Percentiles rank a stretch among this genome's conserved stretches.
Conservation (phyloP, 2,113 vertebrate species). For the Cephalopterus ornatus region DNA sequence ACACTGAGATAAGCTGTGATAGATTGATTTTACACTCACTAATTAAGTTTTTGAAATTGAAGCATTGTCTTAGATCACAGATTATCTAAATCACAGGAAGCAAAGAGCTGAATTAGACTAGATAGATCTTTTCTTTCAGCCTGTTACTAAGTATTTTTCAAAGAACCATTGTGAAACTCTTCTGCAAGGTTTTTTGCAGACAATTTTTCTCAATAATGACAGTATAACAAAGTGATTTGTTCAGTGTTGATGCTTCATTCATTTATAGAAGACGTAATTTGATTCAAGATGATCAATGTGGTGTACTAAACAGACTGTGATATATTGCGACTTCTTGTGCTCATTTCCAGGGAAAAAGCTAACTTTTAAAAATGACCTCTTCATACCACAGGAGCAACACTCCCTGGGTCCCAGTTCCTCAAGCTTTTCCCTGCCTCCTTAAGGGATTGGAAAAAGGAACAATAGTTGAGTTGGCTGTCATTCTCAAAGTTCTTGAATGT, state of each 20-base stretch:
- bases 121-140: background rate
- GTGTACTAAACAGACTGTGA: background rate
- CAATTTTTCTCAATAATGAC: background rate
- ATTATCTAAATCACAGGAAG: background rate
- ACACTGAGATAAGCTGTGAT: background rate
- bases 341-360: background rate
- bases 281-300: background rate
- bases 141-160: background rate
- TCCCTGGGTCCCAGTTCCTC: background rate
- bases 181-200: background rate
- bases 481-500: background rate
- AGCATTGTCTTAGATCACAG: background rate
- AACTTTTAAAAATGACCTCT: background rate
- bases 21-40: background rate
- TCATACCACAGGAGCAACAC: accelerated
- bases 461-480: background rate
- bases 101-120: background rate
- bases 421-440: background rate
- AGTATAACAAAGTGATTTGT: background rate
- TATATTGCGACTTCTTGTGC: background rate
- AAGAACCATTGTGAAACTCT: background rate
- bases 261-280: background rate
- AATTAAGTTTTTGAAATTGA: background rate
- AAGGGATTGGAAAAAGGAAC: background rate
- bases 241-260: background rate